phyloP scores from a whole-genome alignment of 2,113 vertebrate species.

The Limanda limanda region DNA sequence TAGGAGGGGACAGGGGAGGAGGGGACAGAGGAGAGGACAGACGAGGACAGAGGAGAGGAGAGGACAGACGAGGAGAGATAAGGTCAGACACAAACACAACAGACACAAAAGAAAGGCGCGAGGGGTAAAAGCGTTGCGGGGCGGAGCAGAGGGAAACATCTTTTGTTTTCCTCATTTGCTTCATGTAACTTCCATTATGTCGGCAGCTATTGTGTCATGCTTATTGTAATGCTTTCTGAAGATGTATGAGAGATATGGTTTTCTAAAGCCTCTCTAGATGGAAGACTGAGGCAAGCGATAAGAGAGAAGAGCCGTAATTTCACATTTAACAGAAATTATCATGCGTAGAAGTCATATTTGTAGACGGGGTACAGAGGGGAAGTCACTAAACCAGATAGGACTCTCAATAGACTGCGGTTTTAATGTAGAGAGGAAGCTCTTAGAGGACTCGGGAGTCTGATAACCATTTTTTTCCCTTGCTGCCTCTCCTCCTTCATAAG shows the following conservation, averaged over 20 bases:
- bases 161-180: slow-evolving; percentile 65
- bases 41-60: slow-evolving; percentile 3
- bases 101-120: slow-evolving; percentile 5
- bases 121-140: not conserved
- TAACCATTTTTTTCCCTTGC: slow-evolving; percentile 46
- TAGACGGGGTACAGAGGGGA: slow-evolving; percentile 42
- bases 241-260: slow-evolving; percentile 62
- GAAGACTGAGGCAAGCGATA: slow-evolving; percentile 63
- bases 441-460: slow-evolving; percentile 57
- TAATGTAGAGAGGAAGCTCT: slow-evolving; percentile 55
- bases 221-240: slow-evolving; percentile 63
- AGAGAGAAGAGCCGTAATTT: slow-evolving; percentile 58
- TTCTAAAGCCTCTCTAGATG: slow-evolving; percentile 58
- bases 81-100: slow-evolving; percentile 12
- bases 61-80: slow-evolving; percentile 28
- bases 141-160: slow-evolving; percentile 16
- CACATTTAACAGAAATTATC: slow-evolving; percentile 71
- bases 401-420: slow-evolving; percentile 49
- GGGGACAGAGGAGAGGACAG: not conserved
- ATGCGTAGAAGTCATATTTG: slow-evolving; percentile 53
- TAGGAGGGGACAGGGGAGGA: not conserved
- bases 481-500: slow-evolving; percentile 36
- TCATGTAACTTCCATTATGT: slow-evolving; percentile 64
- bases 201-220: slow-evolving; percentile 61
- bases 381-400: slow-evolving; percentile 51